Conservation (phyloP, 2,888 invertebrate genomes). For the Ormyrus labotus region DNA sequence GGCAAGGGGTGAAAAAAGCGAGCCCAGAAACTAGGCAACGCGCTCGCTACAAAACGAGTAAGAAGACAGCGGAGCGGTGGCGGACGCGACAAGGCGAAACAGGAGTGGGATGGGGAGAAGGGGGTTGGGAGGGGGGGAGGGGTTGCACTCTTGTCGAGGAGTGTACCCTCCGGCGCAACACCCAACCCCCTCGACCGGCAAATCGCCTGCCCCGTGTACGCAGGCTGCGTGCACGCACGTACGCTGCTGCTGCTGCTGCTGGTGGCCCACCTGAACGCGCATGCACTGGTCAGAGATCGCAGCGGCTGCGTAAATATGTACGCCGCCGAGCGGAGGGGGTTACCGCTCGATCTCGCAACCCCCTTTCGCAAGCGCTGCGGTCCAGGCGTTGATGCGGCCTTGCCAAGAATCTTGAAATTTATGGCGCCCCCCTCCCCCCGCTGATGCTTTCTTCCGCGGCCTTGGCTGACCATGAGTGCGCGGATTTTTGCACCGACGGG, state of each 20-base stretch:
- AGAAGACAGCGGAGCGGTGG: too few species aligned
- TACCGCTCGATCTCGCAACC: background rate
- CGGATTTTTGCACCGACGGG: too few species aligned
- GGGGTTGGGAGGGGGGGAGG: background rate
- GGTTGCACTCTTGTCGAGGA: constrained; percentile 35
- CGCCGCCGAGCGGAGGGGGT: constrained; percentile 20
- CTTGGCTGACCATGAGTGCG: too few species aligned
- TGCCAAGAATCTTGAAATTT: constrained; percentile 45
- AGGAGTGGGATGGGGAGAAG: background rate
- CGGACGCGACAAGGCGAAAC: background rate
- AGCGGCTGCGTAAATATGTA: background rate
- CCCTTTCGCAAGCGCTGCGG: background rate
- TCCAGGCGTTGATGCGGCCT: constrained; percentile 39
- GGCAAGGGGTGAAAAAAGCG: background rate
- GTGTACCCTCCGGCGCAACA: constrained; percentile 14
- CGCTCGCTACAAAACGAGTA: too few species aligned
- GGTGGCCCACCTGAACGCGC: constrained; percentile 40
- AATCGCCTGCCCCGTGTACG: background rate
- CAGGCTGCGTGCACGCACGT: background rate
- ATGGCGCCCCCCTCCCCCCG: background rate
- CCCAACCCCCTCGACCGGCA: background rate
- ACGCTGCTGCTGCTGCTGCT: background rate
- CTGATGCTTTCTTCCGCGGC: background rate
- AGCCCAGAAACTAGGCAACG: background rate
- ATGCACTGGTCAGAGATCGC: constrained; percentile 43